phyloP scores from a whole-genome alignment of 2,113 vertebrate species.

The Talpa occidentalis region DNA sequence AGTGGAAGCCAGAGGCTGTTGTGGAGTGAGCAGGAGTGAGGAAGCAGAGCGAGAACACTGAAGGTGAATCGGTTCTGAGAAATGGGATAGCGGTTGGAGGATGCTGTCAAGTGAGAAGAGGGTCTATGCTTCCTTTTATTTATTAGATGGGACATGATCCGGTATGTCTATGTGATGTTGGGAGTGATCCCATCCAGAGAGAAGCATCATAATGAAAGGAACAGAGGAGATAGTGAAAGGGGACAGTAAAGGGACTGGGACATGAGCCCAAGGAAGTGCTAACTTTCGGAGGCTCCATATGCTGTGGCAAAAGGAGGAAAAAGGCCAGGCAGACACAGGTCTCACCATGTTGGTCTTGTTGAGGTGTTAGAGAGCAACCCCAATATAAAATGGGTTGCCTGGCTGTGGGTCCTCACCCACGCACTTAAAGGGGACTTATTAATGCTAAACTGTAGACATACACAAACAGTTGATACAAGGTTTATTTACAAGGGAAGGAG shows the following conservation, averaged over 20 bases:
- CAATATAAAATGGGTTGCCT: no score
- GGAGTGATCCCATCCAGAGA: not conserved
- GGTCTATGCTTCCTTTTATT: not conserved
- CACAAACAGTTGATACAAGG: no score
- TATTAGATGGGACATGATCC: not conserved
- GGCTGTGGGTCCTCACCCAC: no score
- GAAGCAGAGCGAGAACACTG: not conserved
- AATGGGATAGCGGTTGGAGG: not conserved
- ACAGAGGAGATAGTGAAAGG: not conserved
- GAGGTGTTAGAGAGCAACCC: no score
- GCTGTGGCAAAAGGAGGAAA: not conserved
- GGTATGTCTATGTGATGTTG: not conserved
- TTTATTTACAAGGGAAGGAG: no score
- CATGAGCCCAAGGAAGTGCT: not conserved
- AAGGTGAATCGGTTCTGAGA: not conserved
- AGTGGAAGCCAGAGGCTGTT: not conserved
- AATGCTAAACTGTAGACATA: no score
- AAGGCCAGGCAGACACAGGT: no score
- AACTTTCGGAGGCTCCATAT: not conserved
- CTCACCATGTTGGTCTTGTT: not conserved
- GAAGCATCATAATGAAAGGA: not conserved
- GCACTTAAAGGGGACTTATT: no score
- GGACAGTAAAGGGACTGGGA: not conserved
- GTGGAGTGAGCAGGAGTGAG: not conserved
- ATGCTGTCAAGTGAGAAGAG: not conserved